Percentiles rank a stretch among this genome's conserved stretches.
These are phyloP conservation scores for Chaetodon trifascialis DNA, from an alignment of 2,113 vertebrate species.

Conservation along the genomic window DNA sequence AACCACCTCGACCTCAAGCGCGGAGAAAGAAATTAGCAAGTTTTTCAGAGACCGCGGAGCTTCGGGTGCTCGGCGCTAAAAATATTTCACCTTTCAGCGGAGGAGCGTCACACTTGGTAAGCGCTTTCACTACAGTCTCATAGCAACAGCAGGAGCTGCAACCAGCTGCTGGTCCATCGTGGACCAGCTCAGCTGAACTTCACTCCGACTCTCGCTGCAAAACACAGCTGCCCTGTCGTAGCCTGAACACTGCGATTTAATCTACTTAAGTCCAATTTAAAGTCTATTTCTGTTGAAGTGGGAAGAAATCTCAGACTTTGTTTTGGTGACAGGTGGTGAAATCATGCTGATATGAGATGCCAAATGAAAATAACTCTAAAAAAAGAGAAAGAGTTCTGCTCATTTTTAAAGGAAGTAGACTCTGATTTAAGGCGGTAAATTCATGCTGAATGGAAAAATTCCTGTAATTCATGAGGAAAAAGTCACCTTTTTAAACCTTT, in stretches of 20 bases:
- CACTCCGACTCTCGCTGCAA: not conserved
- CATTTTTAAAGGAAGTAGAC: not conserved
- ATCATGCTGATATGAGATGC: not conserved
- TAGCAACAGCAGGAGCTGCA: conserved; percentile 39
- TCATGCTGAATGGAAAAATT: not conserved
- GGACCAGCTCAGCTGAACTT: conserved; percentile 8
- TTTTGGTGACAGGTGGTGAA: not conserved
- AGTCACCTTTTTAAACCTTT: not conserved
- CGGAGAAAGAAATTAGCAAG: conserved; percentile 19
- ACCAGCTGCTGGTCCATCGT: not conserved
- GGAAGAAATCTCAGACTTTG: not conserved
- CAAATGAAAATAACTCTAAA: not conserved
- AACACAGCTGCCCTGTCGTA: not conserved
- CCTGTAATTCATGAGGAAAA: not conserved
- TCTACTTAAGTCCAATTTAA: not conserved
- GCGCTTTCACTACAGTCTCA: not conserved
- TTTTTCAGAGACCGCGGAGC: not conserved
- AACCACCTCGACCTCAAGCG: conserved; percentile 7
- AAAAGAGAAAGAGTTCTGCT: not conserved
- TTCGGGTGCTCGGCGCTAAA: conserved; percentile 10
- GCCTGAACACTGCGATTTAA: not conserved
- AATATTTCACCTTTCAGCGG: conserved; percentile 32
- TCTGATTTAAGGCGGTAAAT: not conserved
- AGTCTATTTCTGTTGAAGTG: not conserved
- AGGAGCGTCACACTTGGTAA: conserved; percentile 17